Evolutionary conservation across 2,888 invertebrate genomes (phyloP).

Genomic region (Dascillus cervinus): DNA sequence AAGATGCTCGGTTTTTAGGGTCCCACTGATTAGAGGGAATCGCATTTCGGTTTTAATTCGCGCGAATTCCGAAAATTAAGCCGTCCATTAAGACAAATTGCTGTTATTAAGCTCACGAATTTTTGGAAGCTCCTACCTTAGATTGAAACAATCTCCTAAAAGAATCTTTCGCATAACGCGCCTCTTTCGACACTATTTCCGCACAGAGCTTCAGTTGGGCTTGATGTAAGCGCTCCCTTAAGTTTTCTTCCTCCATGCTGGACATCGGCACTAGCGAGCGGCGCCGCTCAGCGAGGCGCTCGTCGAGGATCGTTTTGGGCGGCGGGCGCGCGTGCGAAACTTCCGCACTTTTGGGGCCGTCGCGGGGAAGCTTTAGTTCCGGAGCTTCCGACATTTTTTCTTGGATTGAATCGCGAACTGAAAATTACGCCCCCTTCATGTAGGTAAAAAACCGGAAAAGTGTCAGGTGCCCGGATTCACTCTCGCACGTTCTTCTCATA

Average conservation of each 20-base stretch:
- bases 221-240: constrained; percentile 53
- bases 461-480: constrained; percentile 14
- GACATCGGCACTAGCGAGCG: constrained; percentile 45
- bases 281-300: constrained; percentile 26
- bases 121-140: constrained; percentile 53
- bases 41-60: no score
- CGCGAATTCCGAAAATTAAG: no score
- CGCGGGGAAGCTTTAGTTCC: no score
- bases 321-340: neutral
- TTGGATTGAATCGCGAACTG: no score
- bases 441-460: constrained; percentile 17
- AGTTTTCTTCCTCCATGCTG: constrained; percentile 64
- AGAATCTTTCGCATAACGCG: constrained; percentile 54
- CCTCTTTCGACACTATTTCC: constrained; percentile 56
- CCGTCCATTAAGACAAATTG: no score
- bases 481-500: constrained; percentile 31
- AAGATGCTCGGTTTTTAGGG: no score
- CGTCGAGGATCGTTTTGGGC: constrained; percentile 21
- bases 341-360: neutral
- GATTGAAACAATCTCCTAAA: constrained; percentile 60
- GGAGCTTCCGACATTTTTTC: no score
- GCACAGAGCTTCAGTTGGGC: constrained; percentile 58
- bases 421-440: no score
- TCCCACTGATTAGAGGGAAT: no score
- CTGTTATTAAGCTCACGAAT: no score